Conservation (phyloP, 2,888 invertebrate species). For the Drosophila parthenogenetica region DNA sequence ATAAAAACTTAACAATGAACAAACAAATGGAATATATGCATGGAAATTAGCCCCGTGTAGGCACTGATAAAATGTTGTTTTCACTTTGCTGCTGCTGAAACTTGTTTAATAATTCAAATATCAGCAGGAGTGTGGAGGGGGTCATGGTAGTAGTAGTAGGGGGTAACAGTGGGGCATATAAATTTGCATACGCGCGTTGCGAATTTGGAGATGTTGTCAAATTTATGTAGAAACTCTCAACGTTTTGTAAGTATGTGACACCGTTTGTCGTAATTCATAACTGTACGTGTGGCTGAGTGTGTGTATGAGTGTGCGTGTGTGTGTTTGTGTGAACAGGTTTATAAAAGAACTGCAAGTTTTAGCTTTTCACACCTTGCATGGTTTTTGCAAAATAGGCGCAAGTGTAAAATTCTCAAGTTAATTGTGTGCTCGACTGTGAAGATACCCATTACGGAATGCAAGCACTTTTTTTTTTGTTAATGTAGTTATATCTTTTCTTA, state of each 20-base stretch:
- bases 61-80: constrained; percentile 73
- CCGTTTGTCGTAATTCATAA: not conserved
- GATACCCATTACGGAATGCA: not conserved
- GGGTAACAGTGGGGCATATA: constrained; percentile 13
- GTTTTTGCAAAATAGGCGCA: no score
- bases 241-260: constrained; percentile 17
- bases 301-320: not conserved
- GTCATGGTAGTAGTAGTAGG: not conserved
- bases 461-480: not conserved
- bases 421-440: not conserved
- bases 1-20: constrained; percentile 71
- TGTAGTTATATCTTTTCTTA: not conserved
- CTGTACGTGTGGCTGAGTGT: constrained; percentile 1
- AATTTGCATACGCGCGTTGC: constrained; percentile 61
- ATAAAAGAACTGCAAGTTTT: not conserved
- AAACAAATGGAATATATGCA: constrained; percentile 65
- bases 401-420: not conserved
- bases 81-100: constrained; percentile 58
- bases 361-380: not conserved
- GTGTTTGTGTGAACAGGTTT: not conserved
- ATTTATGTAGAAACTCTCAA: constrained; percentile 44
- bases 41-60: constrained; percentile 63
- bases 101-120: constrained; percentile 78
- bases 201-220: constrained; percentile 39
- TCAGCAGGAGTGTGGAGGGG: constrained; percentile 18